These are phyloP conservation scores for Herpailurus yagouaroundi DNA, from an alignment of 2,113 vertebrate genomes.

Conservation along the genomic window DNA sequence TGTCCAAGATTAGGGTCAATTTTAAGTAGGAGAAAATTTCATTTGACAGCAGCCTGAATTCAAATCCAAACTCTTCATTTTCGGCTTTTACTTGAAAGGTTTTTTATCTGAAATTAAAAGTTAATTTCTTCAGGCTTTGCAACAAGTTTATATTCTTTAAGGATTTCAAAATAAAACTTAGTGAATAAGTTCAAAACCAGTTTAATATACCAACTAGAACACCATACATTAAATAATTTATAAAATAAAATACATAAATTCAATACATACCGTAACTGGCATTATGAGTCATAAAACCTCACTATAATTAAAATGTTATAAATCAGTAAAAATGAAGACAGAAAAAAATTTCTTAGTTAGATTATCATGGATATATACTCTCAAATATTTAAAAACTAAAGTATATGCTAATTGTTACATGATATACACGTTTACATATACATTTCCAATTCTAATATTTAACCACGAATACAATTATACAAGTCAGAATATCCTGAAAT, in stretches of 20 bases:
- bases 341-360: constrained; percentile 45
- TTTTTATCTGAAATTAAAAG: neutral
- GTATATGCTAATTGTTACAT: neutral
- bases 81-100: constrained; percentile 5
- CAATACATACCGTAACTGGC: neutral
- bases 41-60: constrained; percentile 26
- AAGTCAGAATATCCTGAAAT: constrained; percentile 4
- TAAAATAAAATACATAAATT: neutral
- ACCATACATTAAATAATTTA: neutral
- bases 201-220: neutral
- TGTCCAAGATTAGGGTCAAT: neutral
- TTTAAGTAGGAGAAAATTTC: constrained; percentile 38
- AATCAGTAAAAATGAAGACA: constrained; percentile 38
- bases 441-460: constrained; percentile 37
- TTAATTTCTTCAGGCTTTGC: constrained; percentile 15
- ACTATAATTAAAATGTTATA: constrained; percentile 35
- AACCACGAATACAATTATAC: constrained; percentile 35
- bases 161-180: constrained; percentile 24
- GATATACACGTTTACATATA: neutral
- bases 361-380: neutral
- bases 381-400: neutral
- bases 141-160: constrained; percentile 26
- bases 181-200: constrained; percentile 24
- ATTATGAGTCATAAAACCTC: constrained; percentile 38
- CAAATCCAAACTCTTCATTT: constrained; percentile 42